phyloP scores from a whole-genome alignment of 2,888 invertebrate genomes.

The Leptarthrus brevirostris region DNA sequence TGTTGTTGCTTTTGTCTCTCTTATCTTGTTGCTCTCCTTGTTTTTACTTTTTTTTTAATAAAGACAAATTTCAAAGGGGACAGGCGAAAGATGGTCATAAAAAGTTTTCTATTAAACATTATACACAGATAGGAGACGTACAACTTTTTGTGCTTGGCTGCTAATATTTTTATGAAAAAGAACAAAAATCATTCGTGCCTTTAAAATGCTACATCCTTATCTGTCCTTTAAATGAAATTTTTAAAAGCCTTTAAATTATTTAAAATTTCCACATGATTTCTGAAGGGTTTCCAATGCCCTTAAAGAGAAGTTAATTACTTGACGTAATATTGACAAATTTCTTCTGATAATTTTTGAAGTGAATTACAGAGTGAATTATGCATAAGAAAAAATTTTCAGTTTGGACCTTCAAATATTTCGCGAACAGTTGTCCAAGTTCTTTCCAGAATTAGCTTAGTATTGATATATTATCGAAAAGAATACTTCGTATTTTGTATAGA shows the following conservation, averaged over 20 bases:
- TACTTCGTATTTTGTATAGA: too few relatives aligned
- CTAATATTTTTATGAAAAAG: conserved; percentile 32
- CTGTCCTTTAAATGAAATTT: neutral
- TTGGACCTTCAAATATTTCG: too few relatives aligned
- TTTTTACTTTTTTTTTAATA: conserved; percentile 37
- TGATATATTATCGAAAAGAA: too few relatives aligned
- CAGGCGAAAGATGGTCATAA: conserved; percentile 38
- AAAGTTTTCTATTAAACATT: conserved; percentile 47
- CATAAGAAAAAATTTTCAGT: too few relatives aligned
- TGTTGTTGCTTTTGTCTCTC: conserved; percentile 49
- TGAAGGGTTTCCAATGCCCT: too few relatives aligned
- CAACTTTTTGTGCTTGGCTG: conserved; percentile 17
- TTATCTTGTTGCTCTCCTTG: conserved; percentile 44
- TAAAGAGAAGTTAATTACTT: too few relatives aligned
- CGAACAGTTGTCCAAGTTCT: too few relatives aligned
- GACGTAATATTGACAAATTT: too few relatives aligned
- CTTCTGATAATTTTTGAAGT: too few relatives aligned
- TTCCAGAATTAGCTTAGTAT: too few relatives aligned
- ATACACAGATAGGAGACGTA: conserved; percentile 22
- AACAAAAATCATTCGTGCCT: conserved; percentile 39
- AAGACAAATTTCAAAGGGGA: conserved; percentile 35
- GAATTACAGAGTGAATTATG: too few relatives aligned
- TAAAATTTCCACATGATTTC: too few relatives aligned
- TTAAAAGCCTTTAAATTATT: neutral
- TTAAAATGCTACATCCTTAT: conserved; percentile 21